A percentile compares a stretch with the other conserved stretches of the same genome.
Evolutionary conservation across 2,113 vertebrate species (phyloP).

Genomic region (Daubentonia madagascariensis): DNA sequence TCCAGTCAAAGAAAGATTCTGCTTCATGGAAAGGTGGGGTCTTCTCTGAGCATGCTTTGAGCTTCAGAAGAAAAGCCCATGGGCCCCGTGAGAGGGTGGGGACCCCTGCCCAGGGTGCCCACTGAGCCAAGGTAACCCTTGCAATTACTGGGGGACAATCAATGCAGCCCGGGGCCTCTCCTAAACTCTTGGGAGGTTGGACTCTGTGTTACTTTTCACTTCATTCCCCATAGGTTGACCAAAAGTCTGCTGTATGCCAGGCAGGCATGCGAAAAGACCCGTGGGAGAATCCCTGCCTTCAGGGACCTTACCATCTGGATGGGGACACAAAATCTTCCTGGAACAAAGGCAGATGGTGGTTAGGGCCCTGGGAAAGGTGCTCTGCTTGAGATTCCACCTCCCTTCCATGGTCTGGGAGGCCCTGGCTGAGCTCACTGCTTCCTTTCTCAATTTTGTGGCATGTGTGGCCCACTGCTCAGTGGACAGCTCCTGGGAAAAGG

Average conservation of each 20-base stretch:
- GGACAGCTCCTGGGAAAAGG: neutral
- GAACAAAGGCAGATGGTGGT: neutral
- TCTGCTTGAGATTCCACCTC: neutral
- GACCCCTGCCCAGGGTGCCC: neutral
- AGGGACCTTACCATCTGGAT: neutral
- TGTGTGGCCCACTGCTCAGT: neutral
- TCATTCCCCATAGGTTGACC: neutral
- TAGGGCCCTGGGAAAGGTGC: neutral
- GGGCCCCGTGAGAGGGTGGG: neutral
- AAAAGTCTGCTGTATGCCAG: neutral
- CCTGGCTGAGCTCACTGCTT: neutral
- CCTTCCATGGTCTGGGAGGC: neutral
- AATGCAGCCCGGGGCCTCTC: neutral
- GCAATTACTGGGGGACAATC: neutral
- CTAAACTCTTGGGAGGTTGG: neutral
- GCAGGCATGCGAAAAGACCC: neutral
- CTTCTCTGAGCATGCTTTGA: neutral
- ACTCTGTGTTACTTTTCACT: neutral
- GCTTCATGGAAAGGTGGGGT: neutral
- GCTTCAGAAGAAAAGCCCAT: neutral
- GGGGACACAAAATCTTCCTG: neutral
- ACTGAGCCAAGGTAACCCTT: neutral
- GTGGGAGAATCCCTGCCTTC: neutral
- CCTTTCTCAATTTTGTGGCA: neutral
- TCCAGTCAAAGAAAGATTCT: neutral